phyloP scores from a whole-genome alignment of 2,797 vertebrate species.

The Otus scops region DNA sequence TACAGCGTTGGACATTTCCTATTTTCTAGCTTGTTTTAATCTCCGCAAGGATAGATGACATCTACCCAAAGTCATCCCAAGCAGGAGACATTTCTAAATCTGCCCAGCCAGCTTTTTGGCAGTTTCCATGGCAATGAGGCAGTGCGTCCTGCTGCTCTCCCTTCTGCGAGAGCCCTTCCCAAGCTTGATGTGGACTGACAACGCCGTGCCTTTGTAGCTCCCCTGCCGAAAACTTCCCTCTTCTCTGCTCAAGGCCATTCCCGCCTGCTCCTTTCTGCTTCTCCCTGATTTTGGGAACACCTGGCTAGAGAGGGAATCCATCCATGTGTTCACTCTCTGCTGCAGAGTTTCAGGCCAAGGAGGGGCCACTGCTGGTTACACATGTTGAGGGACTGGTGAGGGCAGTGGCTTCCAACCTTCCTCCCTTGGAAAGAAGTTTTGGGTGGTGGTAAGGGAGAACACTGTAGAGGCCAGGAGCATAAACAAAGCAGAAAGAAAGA shows the following conservation, averaged over 20 bases:
- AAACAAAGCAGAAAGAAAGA: conserved; percentile 13
- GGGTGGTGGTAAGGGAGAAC: not conserved
- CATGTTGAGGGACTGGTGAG: not conserved
- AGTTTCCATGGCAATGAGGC: conserved; percentile 36
- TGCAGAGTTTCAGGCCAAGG: not conserved
- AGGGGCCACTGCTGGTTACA: not conserved
- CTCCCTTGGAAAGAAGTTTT: not conserved
- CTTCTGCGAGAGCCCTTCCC: not conserved
- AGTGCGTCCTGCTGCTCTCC: not conserved
- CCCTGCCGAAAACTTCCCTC: not conserved
- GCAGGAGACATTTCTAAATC: conserved; percentile 8
- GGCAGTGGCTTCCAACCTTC: not conserved
- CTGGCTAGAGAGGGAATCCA: not conserved
- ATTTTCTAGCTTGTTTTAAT: not conserved
- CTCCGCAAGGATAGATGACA: not conserved
- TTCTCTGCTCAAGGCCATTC: not conserved
- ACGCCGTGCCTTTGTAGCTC: not conserved
- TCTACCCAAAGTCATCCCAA: not conserved
- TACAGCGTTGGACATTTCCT: not conserved
- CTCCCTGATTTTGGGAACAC: not conserved
- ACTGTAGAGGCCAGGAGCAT: not conserved
- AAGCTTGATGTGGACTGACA: not conserved
- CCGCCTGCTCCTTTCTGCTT: not conserved
- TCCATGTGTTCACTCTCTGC: not conserved
- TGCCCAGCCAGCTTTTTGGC: not conserved